These are phyloP conservation scores for Alectura lathami DNA, from an alignment of 2,113 vertebrate genomes.

Conservation along the genomic window DNA sequence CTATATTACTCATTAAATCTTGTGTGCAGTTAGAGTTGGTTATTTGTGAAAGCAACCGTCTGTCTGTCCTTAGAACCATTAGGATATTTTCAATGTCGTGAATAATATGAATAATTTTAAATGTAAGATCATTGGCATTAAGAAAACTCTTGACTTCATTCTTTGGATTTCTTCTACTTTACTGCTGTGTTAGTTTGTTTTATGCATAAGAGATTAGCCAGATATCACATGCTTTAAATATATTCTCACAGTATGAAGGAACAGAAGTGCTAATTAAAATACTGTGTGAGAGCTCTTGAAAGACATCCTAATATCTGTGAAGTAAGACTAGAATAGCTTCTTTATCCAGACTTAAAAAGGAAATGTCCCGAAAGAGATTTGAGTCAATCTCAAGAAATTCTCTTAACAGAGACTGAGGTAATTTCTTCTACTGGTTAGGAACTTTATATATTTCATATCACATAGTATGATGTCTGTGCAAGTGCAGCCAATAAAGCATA, in stretches of 20 bases:
- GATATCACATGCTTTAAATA: background rate
- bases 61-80: background rate
- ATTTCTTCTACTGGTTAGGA: background rate
- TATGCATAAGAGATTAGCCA: background rate
- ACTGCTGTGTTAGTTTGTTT: background rate
- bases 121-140: background rate
- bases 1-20: background rate
- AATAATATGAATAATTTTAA: background rate
- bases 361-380: background rate
- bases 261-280: background rate
- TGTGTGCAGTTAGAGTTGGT: background rate
- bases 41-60: background rate
- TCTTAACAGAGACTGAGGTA: background rate
- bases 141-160: background rate
- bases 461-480: background rate
- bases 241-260: background rate
- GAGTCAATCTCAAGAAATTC: background rate
- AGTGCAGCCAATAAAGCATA: background rate
- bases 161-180: background rate
- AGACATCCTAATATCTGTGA: background rate
- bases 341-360: background rate
- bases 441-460: background rate
- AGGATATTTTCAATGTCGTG: background rate
- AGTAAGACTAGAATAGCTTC: background rate
- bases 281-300: background rate